Evolutionary conservation across 2,888 invertebrate species (phyloP).

Genomic region (Trissoscelio sp.): DNA sequence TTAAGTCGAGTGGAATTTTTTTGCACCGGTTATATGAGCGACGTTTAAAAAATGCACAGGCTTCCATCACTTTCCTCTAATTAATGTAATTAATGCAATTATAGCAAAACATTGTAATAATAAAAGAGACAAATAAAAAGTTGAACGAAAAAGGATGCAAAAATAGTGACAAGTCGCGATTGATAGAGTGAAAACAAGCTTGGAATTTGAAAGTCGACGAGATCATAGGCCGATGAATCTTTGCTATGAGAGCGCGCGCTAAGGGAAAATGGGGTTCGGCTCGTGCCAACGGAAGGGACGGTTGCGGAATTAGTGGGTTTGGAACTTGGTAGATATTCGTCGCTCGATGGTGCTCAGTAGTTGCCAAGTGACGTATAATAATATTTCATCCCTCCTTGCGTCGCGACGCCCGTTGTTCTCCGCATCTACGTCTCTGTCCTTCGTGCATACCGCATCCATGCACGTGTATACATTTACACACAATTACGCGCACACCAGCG

Average conservation of each 20-base stretch:
- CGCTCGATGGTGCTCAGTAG: constrained; percentile 81
- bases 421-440: constrained; percentile 68
- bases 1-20: constrained; percentile 41
- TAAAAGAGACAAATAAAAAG: background rate
- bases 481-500: constrained; percentile 58
- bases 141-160: background rate
- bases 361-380: constrained; percentile 83
- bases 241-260: constrained; percentile 13
- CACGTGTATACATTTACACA: constrained; percentile 64
- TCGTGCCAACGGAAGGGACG: constrained; percentile 72
- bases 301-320: constrained; percentile 80
- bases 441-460: constrained; percentile 56
- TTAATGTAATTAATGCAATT: constrained; percentile 28
- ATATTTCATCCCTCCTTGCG: constrained; percentile 79
- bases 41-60: constrained; percentile 23
- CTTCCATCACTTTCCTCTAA: constrained; percentile 7
- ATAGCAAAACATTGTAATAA: constrained; percentile 4
- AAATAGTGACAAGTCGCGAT: background rate
- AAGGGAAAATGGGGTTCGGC: constrained; percentile 57
- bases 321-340: constrained; percentile 76
- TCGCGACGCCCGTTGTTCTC: constrained; percentile 63
- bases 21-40: background rate
- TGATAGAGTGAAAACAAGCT: background rate
- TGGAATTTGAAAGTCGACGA: constrained; percentile 1
- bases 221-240: constrained; percentile 48